Evolutionary conservation across 1,140 invertebrate genomes (phyloP).

Genomic region (Lamellibrachia luymesi): DNA sequence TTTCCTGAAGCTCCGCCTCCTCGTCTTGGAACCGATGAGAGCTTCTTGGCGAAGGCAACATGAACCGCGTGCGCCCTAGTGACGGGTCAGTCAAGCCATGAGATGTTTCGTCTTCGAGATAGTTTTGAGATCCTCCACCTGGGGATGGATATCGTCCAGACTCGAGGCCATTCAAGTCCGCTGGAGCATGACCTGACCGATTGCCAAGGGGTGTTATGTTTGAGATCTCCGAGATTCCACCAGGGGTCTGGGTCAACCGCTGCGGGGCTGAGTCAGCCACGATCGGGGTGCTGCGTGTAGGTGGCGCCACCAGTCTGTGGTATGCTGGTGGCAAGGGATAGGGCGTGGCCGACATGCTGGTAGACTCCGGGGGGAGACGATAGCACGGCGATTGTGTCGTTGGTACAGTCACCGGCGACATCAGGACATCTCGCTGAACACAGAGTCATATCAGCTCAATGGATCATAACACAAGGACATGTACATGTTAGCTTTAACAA

Average conservation of each 20-base stretch:
- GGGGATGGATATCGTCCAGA: neutral
- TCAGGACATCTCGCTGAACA: neutral
- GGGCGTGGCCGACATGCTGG: neutral
- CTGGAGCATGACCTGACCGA: neutral
- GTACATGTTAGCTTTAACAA: too few species aligned
- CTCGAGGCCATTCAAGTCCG: neutral
- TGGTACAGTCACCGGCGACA: neutral
- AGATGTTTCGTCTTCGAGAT: neutral
- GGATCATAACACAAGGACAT: too few species aligned
- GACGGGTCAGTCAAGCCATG: neutral
- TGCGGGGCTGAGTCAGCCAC: neutral
- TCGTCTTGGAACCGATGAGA: constrained; percentile 26
- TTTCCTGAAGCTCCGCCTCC: constrained; percentile 36
- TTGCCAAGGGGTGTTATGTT: neutral
- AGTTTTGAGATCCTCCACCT: neutral
- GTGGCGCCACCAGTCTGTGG: neutral
- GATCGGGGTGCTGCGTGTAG: constrained; percentile 10
- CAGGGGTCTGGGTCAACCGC: neutral
- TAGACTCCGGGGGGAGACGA: neutral
- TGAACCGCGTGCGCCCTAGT: constrained; percentile 20
- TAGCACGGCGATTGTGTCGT: neutral
- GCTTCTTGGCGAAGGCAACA: constrained; percentile 18
- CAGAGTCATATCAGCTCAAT: neutral
- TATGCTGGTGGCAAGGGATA: neutral
- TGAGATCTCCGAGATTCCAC: neutral